These are phyloP conservation scores for Hippotragus niger DNA, from an alignment of 2,113 vertebrate species.

Conservation along the genomic window DNA sequence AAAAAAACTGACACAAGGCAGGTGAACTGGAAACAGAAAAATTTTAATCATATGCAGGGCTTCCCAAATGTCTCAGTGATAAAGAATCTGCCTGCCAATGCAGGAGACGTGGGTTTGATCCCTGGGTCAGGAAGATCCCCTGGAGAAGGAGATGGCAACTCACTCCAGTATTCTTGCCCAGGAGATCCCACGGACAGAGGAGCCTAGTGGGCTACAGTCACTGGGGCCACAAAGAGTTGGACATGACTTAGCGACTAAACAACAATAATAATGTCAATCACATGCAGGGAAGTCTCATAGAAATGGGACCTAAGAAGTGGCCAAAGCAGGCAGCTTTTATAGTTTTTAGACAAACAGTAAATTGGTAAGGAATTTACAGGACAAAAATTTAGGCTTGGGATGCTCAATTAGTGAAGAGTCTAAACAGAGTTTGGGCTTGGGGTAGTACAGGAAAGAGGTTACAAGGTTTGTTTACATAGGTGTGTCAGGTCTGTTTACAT, in stretches of 20 bases:
- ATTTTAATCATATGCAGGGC: not conserved
- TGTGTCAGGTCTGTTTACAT: not conserved
- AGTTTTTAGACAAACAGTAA: not conserved
- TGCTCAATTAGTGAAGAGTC: not conserved
- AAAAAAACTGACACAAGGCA: not conserved
- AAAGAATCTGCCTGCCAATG: not conserved
- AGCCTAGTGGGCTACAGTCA: not conserved
- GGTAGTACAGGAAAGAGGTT: not conserved
- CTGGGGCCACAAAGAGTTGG: not conserved
- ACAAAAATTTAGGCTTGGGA: not conserved
- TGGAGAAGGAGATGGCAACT: not conserved
- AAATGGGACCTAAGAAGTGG: not conserved
- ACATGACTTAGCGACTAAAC: not conserved
- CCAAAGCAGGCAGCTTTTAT: not conserved
- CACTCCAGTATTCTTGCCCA: not conserved
- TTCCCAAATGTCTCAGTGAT: not conserved
- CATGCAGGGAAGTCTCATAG: not conserved
- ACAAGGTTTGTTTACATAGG: not conserved
- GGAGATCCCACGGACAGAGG: not conserved
- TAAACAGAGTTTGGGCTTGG: not conserved
- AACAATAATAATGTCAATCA: not conserved
- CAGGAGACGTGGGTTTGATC: not conserved
- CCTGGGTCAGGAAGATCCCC: not conserved
- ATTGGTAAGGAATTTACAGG: not conserved
- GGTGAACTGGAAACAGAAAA: not conserved